Evolutionary conservation across 1,140 invertebrate genomes (phyloP), one percentile per base, ranked within the genome.

Genomic region (Pristionchus pacificus): DNA sequence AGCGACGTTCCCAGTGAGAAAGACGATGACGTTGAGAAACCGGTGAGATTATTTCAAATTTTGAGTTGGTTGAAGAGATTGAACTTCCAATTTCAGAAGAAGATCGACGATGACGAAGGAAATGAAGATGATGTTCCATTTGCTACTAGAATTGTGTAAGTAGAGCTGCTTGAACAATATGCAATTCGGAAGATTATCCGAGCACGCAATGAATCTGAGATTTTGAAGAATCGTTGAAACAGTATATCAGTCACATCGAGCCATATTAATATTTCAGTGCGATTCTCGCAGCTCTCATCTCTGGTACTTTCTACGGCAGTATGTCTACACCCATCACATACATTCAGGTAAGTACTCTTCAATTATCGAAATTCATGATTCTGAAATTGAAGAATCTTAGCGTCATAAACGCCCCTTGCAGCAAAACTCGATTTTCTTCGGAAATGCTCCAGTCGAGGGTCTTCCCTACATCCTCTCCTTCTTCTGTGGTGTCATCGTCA

Each of bases 251-350:
- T n/a, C n/a, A 10, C 38, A 49, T 49, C 19, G 19, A 19, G 38
- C 19, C 6, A 49, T 49, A 19, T 49, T 19, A 29, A 0, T 71
- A 32, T 68, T 76, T 60, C 63, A 73, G 75, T 63, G 74, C 68
- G 28, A 57, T 77, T 29, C 28, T 70, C 13, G 57, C 69, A 25
- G 71, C 77, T 28, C 19, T 63, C 24, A 29, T 75, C 24, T 72
- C 68, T 3, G 75, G 75, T 27, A 66, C 74, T 30, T 69, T 77
- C 30, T 77, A 77, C 55, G 75, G 68, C 10, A 65, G 60, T 30
- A 70, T 70, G 33, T 71, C 65, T 59, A 74, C 72, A 24, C 77
- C 77, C 32, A 67, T 76, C 30, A 74, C 72, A 15, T 77, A 69
- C 49, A 72, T 74, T 2, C 77, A 76, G 65, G 65, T 57, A 66